phyloP scores from a whole-genome alignment of 2,113 vertebrate genomes.

The Apistogramma diplotaenia region DNA sequence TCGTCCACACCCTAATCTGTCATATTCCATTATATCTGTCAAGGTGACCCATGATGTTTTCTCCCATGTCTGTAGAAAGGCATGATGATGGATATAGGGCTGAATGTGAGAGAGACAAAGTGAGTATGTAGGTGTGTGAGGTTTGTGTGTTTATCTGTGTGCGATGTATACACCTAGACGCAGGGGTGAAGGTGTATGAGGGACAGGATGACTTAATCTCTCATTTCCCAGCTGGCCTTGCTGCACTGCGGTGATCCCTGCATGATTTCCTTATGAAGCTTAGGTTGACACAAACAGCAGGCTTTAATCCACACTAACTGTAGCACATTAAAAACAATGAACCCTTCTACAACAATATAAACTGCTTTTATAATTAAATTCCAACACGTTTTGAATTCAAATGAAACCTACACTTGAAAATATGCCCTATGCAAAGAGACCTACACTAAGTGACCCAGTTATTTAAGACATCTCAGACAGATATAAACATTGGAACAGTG shows the following conservation, averaged over 20 bases:
- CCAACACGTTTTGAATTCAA: background rate
- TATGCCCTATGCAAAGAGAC: background rate
- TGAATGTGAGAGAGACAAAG: background rate
- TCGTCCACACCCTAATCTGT: background rate
- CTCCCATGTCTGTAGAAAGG: background rate
- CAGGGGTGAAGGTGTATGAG: conserved; percentile 2
- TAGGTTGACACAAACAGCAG: background rate
- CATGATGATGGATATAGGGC: background rate
- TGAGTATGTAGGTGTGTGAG: background rate
- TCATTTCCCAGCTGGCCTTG: conserved; percentile 34
- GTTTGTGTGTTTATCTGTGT: conserved; percentile 36
- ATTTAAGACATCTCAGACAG: background rate
- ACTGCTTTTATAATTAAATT: background rate
- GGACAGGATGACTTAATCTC: conserved; percentile 8
- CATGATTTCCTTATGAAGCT: conserved; percentile 51
- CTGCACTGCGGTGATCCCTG: conserved; percentile 15
- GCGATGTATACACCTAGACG: background rate
- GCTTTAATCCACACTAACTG: background rate
- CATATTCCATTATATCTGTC: background rate
- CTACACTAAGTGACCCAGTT: background rate
- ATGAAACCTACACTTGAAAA: background rate
- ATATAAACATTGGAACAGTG: conserved; percentile 15
- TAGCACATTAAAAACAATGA: background rate
- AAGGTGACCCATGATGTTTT: conserved; percentile 16
- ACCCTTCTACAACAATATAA: background rate